Base-by-base conservation (phyloP, 2,888 invertebrate species). In the Xylocampa areola region DNA sequence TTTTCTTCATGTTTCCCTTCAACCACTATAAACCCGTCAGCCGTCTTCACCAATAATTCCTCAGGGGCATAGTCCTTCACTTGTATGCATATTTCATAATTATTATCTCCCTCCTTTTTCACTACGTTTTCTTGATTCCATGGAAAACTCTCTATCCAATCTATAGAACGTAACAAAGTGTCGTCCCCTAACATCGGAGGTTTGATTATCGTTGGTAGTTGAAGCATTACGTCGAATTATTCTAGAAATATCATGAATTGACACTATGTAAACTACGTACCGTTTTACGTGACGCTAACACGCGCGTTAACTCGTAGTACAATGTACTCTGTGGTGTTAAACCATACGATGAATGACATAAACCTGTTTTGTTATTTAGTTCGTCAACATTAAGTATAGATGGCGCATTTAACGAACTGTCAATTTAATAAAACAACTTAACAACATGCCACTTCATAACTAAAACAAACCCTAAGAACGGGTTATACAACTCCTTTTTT, bases 111-210 rank as follows among this genome's bases (percentile, higher is more conserved):
- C 10, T 82, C 78, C 1, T 61, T 72, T 44, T 75, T 82, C 10
- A 86, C 63, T 0, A 70, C 61, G 33, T 82, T 84, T 47, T 88
- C 88, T 57, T 88, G 84, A 52, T 80, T 79, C 89, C 90, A 89
- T 3, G 88, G 89, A 35, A 89, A 86, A 58, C 88, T 87, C 59
- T 88, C 91, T 19, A 90, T 60, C 90, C 90, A 90, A 59, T 91
- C 91, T 39, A 91, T 85, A 1, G 91, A 91, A 39, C 84, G 82
- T 30, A 91, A 64, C 14, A 90, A 72, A 11, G 88, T 68, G 71
- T 91, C 91, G 58, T 90, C 90, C 2, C 86, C 89, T 64, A 88
- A 85, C 52, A 81, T 67, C 17, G 80, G 71, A 44, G 84, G 84
- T 55, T 72, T 78, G 23, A 74, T 44, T 43, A 76, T 33, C 1